phyloP scores from a whole-genome alignment of 2,888 invertebrate species.

The Pheosia gnoma region DNA sequence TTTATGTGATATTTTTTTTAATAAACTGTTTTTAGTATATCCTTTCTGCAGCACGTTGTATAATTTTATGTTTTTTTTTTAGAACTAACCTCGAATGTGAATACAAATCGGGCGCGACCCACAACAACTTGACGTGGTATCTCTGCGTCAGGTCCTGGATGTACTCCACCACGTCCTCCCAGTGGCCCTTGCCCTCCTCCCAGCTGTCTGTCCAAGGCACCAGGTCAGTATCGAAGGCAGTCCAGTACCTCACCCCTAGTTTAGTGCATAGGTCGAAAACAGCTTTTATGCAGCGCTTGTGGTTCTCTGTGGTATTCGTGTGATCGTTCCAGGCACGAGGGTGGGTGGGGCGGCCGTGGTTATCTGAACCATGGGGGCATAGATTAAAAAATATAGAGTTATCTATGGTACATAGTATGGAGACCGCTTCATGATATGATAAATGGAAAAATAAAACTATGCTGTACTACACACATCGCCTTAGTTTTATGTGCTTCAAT shows the following conservation, averaged over 20 bases:
- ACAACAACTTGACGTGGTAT: conserved; percentile 84
- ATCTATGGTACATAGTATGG: too few species aligned
- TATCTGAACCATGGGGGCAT: conserved; percentile 56
- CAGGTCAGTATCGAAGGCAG: conserved; percentile 86
- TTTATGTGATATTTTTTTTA: too few species aligned
- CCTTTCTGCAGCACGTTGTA: too few species aligned
- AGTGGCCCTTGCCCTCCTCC: conserved; percentile 80
- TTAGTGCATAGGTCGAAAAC: conserved; percentile 86
- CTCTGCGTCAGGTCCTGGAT: conserved; percentile 81
- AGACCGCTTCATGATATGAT: too few species aligned
- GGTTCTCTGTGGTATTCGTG: conserved; percentile 80
- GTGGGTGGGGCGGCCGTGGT: conserved; percentile 69
- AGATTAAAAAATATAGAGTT: too few species aligned
- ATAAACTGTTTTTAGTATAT: too few species aligned
- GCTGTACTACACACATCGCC: too few species aligned
- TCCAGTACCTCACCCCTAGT: conserved; percentile 86
- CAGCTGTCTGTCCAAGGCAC: conserved; percentile 81
- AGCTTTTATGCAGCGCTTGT: conserved; percentile 84
- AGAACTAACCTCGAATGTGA: conserved; percentile 78
- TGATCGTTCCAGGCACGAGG: conserved; percentile 84
- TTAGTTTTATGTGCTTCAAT: too few species aligned
- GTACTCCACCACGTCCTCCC: conserved; percentile 84
- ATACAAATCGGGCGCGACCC: conserved; percentile 87
- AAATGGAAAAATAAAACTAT: too few species aligned
- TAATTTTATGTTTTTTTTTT: too few species aligned